These are phyloP conservation scores for Xerus rutilus DNA, from an alignment of 2,797 vertebrate genomes.

Conservation along the genomic window DNA sequence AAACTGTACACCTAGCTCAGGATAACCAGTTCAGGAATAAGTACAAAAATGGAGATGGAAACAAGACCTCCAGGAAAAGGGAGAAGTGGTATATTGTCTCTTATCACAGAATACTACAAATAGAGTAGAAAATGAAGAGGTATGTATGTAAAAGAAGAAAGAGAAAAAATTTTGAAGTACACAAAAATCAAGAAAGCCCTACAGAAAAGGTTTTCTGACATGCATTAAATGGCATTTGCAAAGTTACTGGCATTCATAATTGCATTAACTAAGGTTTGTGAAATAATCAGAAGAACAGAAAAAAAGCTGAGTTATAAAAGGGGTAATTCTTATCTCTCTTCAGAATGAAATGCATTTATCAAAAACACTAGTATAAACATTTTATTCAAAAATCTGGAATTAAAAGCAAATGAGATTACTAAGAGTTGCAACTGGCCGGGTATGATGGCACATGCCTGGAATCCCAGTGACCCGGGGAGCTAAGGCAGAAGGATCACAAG, in stretches of 20 bases:
- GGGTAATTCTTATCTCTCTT: too few relatives aligned
- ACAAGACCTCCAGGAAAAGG: not conserved
- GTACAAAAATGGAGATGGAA: not conserved
- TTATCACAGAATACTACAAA: not conserved
- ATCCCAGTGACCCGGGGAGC: too few relatives aligned
- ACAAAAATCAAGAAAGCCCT: not conserved
- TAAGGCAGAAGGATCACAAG: too few relatives aligned
- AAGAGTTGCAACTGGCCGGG: too few relatives aligned
- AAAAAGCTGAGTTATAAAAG: too few relatives aligned
- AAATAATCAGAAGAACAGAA: not conserved
- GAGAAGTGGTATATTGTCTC: not conserved
- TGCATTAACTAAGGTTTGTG: not conserved
- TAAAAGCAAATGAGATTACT: too few relatives aligned
- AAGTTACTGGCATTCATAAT: not conserved
- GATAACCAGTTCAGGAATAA: not conserved
- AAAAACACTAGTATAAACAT: not conserved
- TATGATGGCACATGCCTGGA: too few relatives aligned
- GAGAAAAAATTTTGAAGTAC: not conserved
- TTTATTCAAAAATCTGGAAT: too few relatives aligned
- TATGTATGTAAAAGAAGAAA: not conserved
- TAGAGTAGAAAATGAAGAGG: not conserved
- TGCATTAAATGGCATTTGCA: not conserved
- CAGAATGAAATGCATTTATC: not conserved
- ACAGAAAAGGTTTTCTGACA: constrained; percentile 11
- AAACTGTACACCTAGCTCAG: not conserved